Percentiles rank a stretch among this genome's conserved stretches.
Conservation (phyloP, 2,888 invertebrate genomes). For the Thymelicus acteon region DNA sequence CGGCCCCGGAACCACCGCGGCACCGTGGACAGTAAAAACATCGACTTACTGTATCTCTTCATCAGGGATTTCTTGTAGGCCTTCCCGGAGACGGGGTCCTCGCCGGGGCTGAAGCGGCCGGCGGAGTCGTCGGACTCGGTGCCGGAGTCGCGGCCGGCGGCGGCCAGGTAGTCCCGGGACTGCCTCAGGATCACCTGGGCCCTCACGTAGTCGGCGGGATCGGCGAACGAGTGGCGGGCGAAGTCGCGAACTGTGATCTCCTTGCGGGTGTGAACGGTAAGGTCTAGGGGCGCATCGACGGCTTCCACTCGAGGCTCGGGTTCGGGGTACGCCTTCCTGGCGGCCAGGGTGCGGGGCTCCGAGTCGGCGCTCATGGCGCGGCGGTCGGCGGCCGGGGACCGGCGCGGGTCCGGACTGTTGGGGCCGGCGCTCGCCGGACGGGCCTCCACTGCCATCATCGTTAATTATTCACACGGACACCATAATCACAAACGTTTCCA, state of each 20-base stretch:
- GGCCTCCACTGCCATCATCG: constrained; percentile 82
- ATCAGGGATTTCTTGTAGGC: constrained; percentile 97
- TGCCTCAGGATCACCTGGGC: constrained; percentile 78
- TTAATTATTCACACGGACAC: constrained; percentile 74
- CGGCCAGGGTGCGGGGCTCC: constrained; percentile 79
- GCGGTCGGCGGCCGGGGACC: constrained; percentile 63
- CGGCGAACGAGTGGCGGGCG: constrained; percentile 78
- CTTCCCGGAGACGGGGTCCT: constrained; percentile 78
- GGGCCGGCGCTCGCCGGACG: constrained; percentile 74
- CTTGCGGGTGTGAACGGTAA: constrained; percentile 85
- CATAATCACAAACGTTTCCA: constrained; percentile 76
- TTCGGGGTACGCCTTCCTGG: constrained; percentile 81
- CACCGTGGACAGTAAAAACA: neutral
- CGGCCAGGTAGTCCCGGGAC: constrained; percentile 78
- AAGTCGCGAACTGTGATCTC: constrained; percentile 81
- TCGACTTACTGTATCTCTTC: constrained; percentile 96
- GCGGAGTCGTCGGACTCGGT: constrained; percentile 93
- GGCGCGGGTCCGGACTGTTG: constrained; percentile 61
- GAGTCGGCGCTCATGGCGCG: constrained; percentile 69
- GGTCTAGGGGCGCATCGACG: constrained; percentile 91
- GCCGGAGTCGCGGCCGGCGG: constrained; percentile 87
- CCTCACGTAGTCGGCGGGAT: constrained; percentile 80
- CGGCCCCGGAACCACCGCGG: neutral
- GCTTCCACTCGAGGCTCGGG: constrained; percentile 57
- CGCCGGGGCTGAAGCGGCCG: constrained; percentile 86